A percentile compares a stretch with the other conserved stretches of the same genome.
phyloP scores from a whole-genome alignment of 2,888 invertebrate species.

The Papilio protenor region DNA sequence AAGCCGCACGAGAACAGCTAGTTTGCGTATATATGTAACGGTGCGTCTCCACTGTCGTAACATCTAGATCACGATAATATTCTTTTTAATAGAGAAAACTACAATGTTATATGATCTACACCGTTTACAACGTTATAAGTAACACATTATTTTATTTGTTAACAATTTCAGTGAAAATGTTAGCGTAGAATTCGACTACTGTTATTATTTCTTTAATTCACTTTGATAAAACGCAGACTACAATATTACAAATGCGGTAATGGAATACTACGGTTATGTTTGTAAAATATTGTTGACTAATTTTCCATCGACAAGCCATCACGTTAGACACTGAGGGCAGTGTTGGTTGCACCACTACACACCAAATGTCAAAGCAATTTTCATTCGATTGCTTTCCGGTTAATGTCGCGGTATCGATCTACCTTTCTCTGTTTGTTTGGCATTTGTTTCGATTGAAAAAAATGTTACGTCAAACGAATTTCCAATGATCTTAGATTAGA shows the following conservation, averaged over 20 bases:
- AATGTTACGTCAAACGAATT: neutral
- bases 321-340: constrained; percentile 47
- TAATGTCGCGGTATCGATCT: constrained; percentile 32
- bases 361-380: constrained; percentile 68
- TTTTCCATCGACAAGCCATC: constrained; percentile 42
- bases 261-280: neutral
- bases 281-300: constrained; percentile 15
- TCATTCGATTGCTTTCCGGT: constrained; percentile 56
- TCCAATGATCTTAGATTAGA: neutral
- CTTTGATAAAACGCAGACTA: neutral
- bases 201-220: neutral
- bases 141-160: neutral
- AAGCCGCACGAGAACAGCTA: too few species aligned
- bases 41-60: neutral
- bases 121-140: neutral
- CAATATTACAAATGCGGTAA: neutral
- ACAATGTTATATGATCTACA: neutral
- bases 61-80: neutral
- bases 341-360: constrained; percentile 38
- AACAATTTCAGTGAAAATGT: neutral
- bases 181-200: neutral
- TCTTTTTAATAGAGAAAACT: neutral
- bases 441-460: constrained; percentile 5
- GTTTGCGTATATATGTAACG: neutral
- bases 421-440: constrained; percentile 13